phyloP scores from a whole-genome alignment of 30 jellyfish, hydroid and myxozoan species.

The Cassiopea xamachana region DNA sequence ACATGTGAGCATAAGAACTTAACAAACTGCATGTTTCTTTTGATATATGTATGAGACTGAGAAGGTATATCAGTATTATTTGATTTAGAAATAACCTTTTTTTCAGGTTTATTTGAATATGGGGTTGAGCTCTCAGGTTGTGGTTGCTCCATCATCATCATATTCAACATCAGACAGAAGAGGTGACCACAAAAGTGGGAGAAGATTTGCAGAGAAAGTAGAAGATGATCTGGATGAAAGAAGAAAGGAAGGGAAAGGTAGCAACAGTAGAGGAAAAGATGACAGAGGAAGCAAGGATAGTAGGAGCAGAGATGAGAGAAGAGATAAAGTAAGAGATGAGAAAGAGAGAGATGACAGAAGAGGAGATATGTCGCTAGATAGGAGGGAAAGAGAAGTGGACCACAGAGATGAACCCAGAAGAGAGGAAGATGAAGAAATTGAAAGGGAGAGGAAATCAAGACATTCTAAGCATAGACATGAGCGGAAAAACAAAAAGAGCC shows the following conservation, averaged over 20 bases:
- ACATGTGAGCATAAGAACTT: too few species aligned
- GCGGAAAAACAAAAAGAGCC: conserved; percentile 60
- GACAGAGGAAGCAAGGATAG: conserved; percentile 7
- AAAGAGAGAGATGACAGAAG: conserved; percentile 61
- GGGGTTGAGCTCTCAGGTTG: conserved; percentile 66
- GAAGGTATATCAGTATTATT: too few species aligned
- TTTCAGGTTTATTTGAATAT: neutral
- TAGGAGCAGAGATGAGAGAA: neutral
- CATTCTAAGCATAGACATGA: conserved; percentile 66
- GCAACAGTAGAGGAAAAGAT: conserved; percentile 18
- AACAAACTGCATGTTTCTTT: too few species aligned
- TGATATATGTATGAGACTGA: too few species aligned
- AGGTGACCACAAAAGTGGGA: conserved; percentile 43
- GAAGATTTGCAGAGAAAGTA: conserved; percentile 34
- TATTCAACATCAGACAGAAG: conserved; percentile 52
- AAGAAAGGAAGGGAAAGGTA: conserved; percentile 7
- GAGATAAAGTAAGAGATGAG: conserved; percentile 8
- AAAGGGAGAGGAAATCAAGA: conserved; percentile 44
- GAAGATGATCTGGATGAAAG: neutral
- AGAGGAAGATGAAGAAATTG: conserved; percentile 14
- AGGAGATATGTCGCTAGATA: conserved; percentile 20
- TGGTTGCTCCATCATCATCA: conserved; percentile 41
- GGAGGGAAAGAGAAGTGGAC: conserved; percentile 9
- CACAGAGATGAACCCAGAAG: conserved; percentile 21
- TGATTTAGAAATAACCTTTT: neutral